phyloP scores from a whole-genome alignment of 1,140 invertebrate species.

The Diabrotica undecimpunctata region DNA sequence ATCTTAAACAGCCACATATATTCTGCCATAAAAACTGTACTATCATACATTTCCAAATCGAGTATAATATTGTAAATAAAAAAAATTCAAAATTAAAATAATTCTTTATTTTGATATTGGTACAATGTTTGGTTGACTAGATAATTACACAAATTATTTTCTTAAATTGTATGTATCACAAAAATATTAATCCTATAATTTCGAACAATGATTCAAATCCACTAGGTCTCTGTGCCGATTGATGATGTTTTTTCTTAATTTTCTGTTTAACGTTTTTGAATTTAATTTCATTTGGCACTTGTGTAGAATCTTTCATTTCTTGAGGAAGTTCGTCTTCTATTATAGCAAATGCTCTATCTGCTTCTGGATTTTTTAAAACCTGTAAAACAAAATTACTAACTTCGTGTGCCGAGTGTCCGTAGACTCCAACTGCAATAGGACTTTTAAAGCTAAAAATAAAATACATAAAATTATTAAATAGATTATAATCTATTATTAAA shows the following conservation, averaged over 20 bases:
- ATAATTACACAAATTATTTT: too few relatives aligned
- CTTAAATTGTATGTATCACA: too few relatives aligned
- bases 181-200: too few relatives aligned
- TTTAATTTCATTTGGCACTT: not conserved
- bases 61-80: too few relatives aligned
- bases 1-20: too few relatives aligned
- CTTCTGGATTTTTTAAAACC: slow-evolving; percentile 1
- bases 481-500: too few relatives aligned
- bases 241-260: not conserved
- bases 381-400: not conserved
- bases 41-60: too few relatives aligned
- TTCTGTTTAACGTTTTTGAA: not conserved
- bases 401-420: slow-evolving; percentile 3
- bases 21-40: too few relatives aligned
- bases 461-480: not conserved
- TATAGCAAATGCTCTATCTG: slow-evolving; percentile 1
- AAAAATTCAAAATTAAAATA: too few relatives aligned
- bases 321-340: not conserved
- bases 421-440: slow-evolving; percentile 4
- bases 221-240: not conserved
- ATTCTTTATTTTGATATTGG: too few relatives aligned
- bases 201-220: not conserved
- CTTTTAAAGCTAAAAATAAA: slow-evolving; percentile 6
- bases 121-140: too few relatives aligned
- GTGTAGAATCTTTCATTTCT: not conserved